Evolutionary conservation across 2,888 invertebrate genomes (phyloP), one percentile per base, ranked within the genome.

Genomic region (Amblyjoppa proteus): DNA sequence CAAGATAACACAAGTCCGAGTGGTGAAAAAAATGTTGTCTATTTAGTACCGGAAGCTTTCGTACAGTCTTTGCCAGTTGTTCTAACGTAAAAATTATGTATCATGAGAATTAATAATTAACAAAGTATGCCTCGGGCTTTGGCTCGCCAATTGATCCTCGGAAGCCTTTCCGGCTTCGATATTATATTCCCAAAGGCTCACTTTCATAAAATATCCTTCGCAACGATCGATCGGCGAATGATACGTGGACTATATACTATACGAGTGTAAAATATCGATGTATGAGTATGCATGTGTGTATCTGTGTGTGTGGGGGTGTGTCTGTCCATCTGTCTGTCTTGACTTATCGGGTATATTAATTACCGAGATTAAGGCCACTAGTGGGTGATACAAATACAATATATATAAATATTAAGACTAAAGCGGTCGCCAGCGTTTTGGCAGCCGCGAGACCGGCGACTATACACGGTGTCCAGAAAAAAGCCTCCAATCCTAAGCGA

Each of bases 321-420:
- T 64, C 16, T 64, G 20, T 51, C 9, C 51, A 34, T 51, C 34
- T 69, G 66, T 78, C n/a, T 45, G 66, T 34, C 73, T 58, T 78
- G 51, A 68, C 70, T 84, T 81, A 64, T 69, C 51, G 81, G 76
- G 58, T 81, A 84, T 78, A 77, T 81, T 34, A 83, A 79, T 85
- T 82, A 76, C 76, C 76, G 88, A 87, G 92, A 92, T 85, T 93
- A 94, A 94, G 94, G 94, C 94, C 94, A 93, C 94, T 94, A 94
- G 92, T 92, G 91, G 94, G 90, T 93, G 90, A 93, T 93, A 93
- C 91, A 93, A 89, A 91, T 93, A 92, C 87, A 90, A 92, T 69
- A 71, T 81, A 78, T 83, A 80, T 85, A 85, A 79, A 85, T 85
- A 85, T 85, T 85, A 82, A 75, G 83, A 83, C 85, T 82, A 85